Base-by-base conservation (phyloP, 2,113 vertebrate species). In the Pagrus major region DNA sequence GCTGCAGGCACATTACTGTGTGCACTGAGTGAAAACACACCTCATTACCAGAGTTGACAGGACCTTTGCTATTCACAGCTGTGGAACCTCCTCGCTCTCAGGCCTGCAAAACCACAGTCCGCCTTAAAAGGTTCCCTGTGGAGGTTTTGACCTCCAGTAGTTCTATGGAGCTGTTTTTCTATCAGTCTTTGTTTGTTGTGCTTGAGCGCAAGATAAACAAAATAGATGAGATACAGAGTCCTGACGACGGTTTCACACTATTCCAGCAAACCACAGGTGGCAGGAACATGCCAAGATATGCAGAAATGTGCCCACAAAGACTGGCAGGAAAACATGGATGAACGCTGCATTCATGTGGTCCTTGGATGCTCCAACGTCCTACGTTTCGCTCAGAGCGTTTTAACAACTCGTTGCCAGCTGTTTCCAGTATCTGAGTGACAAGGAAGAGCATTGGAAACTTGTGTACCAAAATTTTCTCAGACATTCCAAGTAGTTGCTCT, bases 31-130 rank as follows among this genome's bases (percentile, higher is more conserved):
- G 69, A 84, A 85, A 87, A 71, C 68, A 77, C 68, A 81, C 77
- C 76, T 80, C 71, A 80, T 79, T 84, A 80, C 47, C 66, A 42
- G 68, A 71, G 79, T 1, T 83, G 80, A 81, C 73, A 79, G 41
- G 67, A 75, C 81, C 70, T 78, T 78, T 84, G 42, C 25, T 41
- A 7, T 20, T 49, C 71, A 71, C 63, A 84, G 64, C 59, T 70
- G 73, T 55, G 72, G 29, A 82, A 41, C 29, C 29, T n/a, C 20
- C 23, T 6, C 23, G 1, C 29, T 71, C 46, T 60, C 44, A 60
- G 25, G n/a, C n/a, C 47, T 49, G 27, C 61, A 78, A 67, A 71
- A 74, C 68, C n/a, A 55, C 23, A 18, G 20, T 41, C 37, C n/a
- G 39, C 21, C 27, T 56, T 35, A 39, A 77, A 33, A 29, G 27